Percentiles rank a stretch among this genome's conserved stretches.
Evolutionary conservation across 2,888 invertebrate species (phyloP).

Genomic region (Fissipunctia ypsillon): DNA sequence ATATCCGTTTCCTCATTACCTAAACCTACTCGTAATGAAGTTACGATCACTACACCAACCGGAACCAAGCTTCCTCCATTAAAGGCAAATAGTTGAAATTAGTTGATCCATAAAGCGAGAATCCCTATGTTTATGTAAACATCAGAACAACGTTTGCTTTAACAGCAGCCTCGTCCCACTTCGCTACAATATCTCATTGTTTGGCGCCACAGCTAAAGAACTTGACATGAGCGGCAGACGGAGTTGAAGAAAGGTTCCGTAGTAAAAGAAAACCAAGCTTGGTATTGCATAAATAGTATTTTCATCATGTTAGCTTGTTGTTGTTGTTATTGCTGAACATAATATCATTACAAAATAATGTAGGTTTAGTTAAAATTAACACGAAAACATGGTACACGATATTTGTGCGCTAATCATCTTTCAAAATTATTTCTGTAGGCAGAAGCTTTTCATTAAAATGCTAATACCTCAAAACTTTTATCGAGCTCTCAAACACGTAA

Average conservation of each 20-base stretch:
- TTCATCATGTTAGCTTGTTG: not conserved
- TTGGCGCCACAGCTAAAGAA: slow-evolving; percentile 36
- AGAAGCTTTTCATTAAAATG: not conserved
- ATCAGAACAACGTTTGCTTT: slow-evolving; percentile 47
- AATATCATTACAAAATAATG: not conserved
- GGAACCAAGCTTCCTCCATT: slow-evolving; percentile 35
- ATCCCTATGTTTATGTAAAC: slow-evolving; percentile 39
- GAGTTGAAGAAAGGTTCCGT: slow-evolving; percentile 31
- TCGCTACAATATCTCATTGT: slow-evolving; percentile 71
- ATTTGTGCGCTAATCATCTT: not conserved
- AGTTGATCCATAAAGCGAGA: slow-evolving; percentile 46
- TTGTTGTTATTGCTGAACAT: not conserved
- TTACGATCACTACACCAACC: not conserved
- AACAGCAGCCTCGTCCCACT: slow-evolving; percentile 58
- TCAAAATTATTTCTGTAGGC: not conserved
- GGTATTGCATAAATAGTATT: not conserved
- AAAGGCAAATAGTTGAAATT: slow-evolving; percentile 36
- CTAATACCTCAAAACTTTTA: too few species aligned
- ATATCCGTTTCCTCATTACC: slow-evolving; percentile 16
- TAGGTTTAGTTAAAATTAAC: too few species aligned
- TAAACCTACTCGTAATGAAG: not conserved
- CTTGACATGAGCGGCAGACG: not conserved
- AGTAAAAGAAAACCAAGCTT: too few species aligned
- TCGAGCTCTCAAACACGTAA: too few species aligned
- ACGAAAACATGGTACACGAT: not conserved